Conservation (phyloP, 2,113 vertebrate genomes). For the Cynopterus brachyotis region DNA sequence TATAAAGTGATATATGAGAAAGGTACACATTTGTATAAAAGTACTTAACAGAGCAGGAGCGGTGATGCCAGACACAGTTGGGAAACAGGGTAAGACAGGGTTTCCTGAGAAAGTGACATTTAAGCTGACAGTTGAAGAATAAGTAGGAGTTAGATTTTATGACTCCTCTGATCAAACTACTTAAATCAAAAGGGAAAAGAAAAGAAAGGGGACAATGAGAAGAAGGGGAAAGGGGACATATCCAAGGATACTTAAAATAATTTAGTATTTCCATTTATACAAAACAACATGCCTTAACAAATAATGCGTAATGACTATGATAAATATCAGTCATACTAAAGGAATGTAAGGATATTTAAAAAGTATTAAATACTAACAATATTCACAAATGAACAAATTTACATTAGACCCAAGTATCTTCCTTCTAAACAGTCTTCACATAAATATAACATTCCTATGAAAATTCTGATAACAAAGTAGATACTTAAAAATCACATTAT, state of each 20-base stretch:
- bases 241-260: not conserved
- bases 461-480: not conserved
- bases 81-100: not conserved
- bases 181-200: not conserved
- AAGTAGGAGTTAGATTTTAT: not conserved
- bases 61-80: not conserved
- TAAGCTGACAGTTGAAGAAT: conserved; percentile 21
- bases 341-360: not conserved
- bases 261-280: not conserved
- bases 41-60: not conserved
- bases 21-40: not conserved
- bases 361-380: conserved; percentile 25
- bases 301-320: not conserved
- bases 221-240: not conserved
- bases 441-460: not conserved
- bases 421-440: conserved; percentile 9
- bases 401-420: not conserved
- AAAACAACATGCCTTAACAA: conserved; percentile 11
- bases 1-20: not conserved
- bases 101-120: conserved; percentile 9
- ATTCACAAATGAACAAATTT: conserved; percentile 7
- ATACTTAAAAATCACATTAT: conserved; percentile 1
- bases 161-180: not conserved
- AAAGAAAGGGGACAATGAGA: not conserved
- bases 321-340: not conserved